phyloP scores from a whole-genome alignment of 2,888 invertebrate species.

The Standfussiana lucernea region DNA sequence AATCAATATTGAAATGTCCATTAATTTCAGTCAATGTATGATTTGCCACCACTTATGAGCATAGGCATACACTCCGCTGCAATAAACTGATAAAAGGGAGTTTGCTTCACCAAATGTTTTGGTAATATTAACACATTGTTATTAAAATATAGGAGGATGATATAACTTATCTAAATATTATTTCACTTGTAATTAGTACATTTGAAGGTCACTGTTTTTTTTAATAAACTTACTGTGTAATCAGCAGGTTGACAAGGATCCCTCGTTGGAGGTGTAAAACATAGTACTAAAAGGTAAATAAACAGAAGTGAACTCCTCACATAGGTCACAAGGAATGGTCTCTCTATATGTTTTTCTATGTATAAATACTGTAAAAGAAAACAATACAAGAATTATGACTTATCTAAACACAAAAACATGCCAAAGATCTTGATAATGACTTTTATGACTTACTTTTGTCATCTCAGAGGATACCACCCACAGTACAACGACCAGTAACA shows the following conservation, averaged over 20 bases:
- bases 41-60: background rate
- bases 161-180: background rate
- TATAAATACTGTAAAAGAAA: constrained; percentile 94
- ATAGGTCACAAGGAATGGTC: constrained; percentile 99
- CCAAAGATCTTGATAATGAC: background rate
- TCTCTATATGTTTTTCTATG: constrained; percentile 95
- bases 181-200: background rate
- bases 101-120: background rate
- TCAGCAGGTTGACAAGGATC: constrained; percentile 94
- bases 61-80: background rate
- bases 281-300: constrained; percentile 96
- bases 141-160: background rate
- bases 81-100: background rate
- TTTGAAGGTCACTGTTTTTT: constrained; percentile 11
- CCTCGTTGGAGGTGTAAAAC: constrained; percentile 97
- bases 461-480: constrained; percentile 99
- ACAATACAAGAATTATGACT: constrained; percentile 30
- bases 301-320: constrained; percentile 98
- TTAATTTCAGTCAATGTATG: background rate
- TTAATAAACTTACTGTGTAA: constrained; percentile 92
- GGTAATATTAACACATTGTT: constrained; percentile 9
- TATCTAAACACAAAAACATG: background rate
- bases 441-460: constrained; percentile 93
- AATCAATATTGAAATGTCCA: background rate
- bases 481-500: constrained; percentile 97